Conservation (phyloP, 2,797 vertebrate species). For the Tiaroga cobitis region DNA sequence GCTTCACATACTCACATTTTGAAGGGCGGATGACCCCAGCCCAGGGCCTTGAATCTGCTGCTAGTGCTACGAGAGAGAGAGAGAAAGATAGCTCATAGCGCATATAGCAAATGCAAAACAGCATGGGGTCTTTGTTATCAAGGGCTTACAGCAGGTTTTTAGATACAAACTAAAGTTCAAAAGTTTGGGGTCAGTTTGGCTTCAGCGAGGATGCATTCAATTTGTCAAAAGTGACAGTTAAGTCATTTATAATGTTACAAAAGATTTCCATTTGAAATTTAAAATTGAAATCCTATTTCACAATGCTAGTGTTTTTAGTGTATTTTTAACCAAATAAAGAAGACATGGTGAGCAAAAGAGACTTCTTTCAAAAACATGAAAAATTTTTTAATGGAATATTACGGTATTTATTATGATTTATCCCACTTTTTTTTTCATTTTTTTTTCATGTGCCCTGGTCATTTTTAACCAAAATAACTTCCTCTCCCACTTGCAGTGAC, state of each 20-base stretch:
- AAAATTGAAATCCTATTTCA: background rate
- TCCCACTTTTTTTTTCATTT: background rate
- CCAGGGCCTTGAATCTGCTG: slow-evolving; percentile 69
- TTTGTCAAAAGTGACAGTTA: background rate
- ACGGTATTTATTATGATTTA: background rate
- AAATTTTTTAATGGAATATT: background rate
- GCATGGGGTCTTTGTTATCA: background rate
- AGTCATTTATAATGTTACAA: background rate
- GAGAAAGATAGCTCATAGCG: slow-evolving; percentile 9
- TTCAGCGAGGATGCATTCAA: background rate
- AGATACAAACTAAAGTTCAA: background rate
- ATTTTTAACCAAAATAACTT: background rate
- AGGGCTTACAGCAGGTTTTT: background rate
- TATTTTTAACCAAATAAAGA: background rate
- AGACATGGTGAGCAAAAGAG: background rate
- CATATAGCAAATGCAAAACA: slow-evolving; percentile 10
- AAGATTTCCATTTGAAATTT: background rate
- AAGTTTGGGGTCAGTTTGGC: background rate
- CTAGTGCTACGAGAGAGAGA: slow-evolving; percentile 70
- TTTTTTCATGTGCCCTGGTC: background rate
- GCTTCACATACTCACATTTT: slow-evolving; percentile 77
- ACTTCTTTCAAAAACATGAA: background rate
- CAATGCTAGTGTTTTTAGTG: background rate
- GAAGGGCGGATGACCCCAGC: slow-evolving; percentile 68
- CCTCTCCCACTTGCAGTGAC: background rate